Evolutionary conservation across 2,113 vertebrate species (phyloP), one percentile per base, ranked within the genome.

Genomic region (Corydoras sp.): DNA sequence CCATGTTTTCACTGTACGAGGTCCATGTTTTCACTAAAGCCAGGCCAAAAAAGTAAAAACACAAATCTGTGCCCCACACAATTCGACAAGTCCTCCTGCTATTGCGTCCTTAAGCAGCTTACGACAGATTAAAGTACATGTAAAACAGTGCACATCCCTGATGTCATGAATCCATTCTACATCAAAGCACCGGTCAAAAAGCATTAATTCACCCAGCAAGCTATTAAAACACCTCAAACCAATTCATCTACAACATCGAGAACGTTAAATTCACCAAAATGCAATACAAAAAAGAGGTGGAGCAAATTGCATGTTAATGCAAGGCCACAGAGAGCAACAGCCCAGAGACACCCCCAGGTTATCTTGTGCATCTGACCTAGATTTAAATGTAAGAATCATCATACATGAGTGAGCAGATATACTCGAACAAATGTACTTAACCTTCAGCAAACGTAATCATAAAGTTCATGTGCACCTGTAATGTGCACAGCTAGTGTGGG

Each of bases 21-120:
- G 35, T 43, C 7, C 35, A 43, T 5, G 35, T 43, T 43, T 43
- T 5, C 35, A 43, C 35, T 43, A 8, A 43, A 43, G 35, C 35
- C 35, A 43, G 35, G 35, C 35, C 35, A 43, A 43, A 43, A 43
- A 4, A 43, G 35, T 43, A 6, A 53, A 53, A 53, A 64, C 29
- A 64, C 9, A 13, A 66, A 30, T 32, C 11, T 9, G 13, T 5
- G 7, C n/a, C 18, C 32, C 50, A 14, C 53, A 51, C 35, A n/a
- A 60, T 62, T 64, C 58, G 18, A 24, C 18, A 58, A 32, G 10
- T n/a, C 14, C 18, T 15, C 49, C 62, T 61, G 14, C 65, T 51
- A 53, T 48, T 15, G 30, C 62, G 62, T 81, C 81, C 80, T 77
- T 86, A 86, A 86, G 81, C 82, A 79, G 82, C 82, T 87, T 84